Evolutionary conservation across 2,113 vertebrate genomes (phyloP).

Genomic region (Geococcyx californianus): DNA sequence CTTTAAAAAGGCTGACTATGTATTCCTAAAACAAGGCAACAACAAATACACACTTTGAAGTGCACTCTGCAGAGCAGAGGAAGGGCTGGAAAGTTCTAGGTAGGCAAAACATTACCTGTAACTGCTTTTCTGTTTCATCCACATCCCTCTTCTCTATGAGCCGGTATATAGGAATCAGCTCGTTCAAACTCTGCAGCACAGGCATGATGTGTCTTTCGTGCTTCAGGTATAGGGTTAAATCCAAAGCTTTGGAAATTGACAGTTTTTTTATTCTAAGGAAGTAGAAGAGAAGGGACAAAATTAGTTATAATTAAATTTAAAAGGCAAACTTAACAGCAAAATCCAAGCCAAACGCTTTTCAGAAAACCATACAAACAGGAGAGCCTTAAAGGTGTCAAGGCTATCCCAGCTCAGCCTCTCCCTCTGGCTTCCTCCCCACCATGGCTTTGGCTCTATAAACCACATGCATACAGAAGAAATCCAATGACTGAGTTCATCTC

Average conservation of each 20-base stretch:
- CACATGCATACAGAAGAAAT: too few species aligned
- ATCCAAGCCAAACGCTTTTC: neutral
- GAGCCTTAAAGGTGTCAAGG: neutral
- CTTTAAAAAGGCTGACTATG: conserved; percentile 81
- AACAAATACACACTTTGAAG: neutral
- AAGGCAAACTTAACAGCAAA: neutral
- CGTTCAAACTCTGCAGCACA: conserved; percentile 83
- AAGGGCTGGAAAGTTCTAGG: too few species aligned
- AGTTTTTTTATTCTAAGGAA: conserved; percentile 79
- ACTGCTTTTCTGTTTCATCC: conserved; percentile 70
- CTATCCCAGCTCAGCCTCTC: neutral
- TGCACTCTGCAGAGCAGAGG: neutral
- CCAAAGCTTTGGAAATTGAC: conserved; percentile 85
- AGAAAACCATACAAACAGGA: neutral
- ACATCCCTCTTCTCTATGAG: conserved; percentile 89
- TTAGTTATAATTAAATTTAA: neutral
- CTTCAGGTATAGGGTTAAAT: conserved; percentile 86
- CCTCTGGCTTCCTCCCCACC: too few species aligned
- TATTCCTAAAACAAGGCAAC: conserved; percentile 73
- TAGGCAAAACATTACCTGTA: conserved; percentile 62
- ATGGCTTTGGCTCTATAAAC: neutral
- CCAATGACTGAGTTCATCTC: accelerated
- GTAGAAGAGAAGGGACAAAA: neutral
- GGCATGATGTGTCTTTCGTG: conserved; percentile 85
- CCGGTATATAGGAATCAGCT: conserved; percentile 88